phyloP scores from a whole-genome alignment of 2,888 invertebrate species.

The Operophtera brumata region DNA sequence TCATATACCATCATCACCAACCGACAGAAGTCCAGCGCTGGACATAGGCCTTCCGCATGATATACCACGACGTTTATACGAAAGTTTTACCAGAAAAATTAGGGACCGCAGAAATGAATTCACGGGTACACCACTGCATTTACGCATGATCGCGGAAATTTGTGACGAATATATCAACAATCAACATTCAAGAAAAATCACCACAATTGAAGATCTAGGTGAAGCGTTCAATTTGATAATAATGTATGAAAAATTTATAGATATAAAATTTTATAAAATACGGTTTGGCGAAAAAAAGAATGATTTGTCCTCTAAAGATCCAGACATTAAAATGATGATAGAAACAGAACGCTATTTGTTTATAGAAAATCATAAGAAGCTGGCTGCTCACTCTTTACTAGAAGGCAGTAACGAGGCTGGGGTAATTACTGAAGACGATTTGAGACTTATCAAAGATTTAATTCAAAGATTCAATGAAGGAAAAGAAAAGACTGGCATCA shows the following conservation, averaged over 20 bases:
- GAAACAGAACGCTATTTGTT: neutral
- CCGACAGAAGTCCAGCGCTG: no score
- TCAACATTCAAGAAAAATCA: neutral
- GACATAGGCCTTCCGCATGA: no score
- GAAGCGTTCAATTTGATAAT: constrained; percentile 8
- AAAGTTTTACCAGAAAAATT: constrained; percentile 9
- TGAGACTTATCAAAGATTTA: neutral
- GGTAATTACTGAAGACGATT: neutral
- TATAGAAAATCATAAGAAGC: constrained; percentile 4
- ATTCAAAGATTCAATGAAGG: constrained; percentile 21
- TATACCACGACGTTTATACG: neutral
- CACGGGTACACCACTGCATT: constrained; percentile 30
- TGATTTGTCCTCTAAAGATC: constrained; percentile 25
- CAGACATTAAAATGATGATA: constrained; percentile 28
- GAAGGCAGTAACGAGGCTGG: neutral
- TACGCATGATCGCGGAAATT: constrained; percentile 32
- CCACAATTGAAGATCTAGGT: neutral
- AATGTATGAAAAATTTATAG: constrained; percentile 29
- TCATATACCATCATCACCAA: no score
- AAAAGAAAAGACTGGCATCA: constrained; percentile 32
- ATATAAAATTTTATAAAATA: constrained; percentile 31
- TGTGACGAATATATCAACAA: constrained; percentile 21
- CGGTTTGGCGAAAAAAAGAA: constrained; percentile 34
- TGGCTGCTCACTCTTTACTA: constrained; percentile 7
- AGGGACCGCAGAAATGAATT: constrained; percentile 16